Evolutionary conservation across 2,797 vertebrate genomes (phyloP), one percentile per base, ranked within the genome.

Genomic region (Pantherophis vulpinus): DNA sequence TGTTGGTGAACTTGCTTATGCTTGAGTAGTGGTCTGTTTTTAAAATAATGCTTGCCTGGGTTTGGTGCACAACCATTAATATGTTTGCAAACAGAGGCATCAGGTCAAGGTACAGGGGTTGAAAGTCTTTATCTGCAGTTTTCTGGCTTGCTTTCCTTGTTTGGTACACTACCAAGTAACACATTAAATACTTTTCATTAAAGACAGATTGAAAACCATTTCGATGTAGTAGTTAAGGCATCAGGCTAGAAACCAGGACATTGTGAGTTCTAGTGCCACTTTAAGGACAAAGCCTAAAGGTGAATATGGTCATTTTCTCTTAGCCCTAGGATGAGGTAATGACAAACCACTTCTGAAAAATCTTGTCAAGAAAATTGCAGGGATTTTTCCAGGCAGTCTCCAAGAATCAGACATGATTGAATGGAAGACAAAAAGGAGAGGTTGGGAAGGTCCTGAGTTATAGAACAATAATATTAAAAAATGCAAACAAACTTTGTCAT

Each of bases 31-130:
- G 91, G 74, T 86, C 12, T 94, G 91, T 95, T 96, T 96, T 79
- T 83, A 93, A 89, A 93, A 92, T 86, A 94, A 70, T 95, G 94
- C 94, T 94, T 92, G 94, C 89, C 94, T 95, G 95, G 88, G 59
- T 93, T 74, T 91, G 94, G 92, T 94, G 95, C 83, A 92, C 60
- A 94, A 42, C 16, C 25, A 42, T 47, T 89, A 79, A 83, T 56
- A 79, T 13, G 87, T 89, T 91, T 93, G 86, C 32, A 63, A 86
- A 86, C 16, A 86, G 58, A 88, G 47, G 70, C 61, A 89, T 47
- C 59, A 86, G 59, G 66, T 91, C 58, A 89, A 91, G 16, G 14
- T n/a, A 29, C 56, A 58, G 70, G 83, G 23, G 66, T 55, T 93
- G 89, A 88, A 91, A 88, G 61, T 70, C 47, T 61, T 79, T 20